Base-by-base conservation (phyloP, 1,140 invertebrate genomes). In the Zaprionus lachaisei region DNA sequence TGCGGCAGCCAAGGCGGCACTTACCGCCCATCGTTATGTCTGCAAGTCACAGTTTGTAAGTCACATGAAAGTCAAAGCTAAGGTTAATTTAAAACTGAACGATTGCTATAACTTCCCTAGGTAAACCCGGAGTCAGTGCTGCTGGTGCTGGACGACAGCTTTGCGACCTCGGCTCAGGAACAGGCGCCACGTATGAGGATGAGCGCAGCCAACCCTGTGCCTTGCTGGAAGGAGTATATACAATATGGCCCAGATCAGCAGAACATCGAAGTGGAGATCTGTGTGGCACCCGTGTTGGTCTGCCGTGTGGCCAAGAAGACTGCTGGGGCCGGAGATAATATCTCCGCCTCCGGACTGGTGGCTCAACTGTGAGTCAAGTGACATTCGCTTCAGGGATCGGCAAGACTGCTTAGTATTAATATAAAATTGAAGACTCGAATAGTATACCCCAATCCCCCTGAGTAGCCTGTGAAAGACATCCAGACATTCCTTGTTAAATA, bases 251-350 rank as follows among this genome's bases (percentile, higher is more conserved):
- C 93, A 17, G 63, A 91, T 17, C 55, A 58, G 11, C 68, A 80
- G 22, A 72, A 78, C 2, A 83, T 94, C 31, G 72, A 94, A 51
- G 94, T 96, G 9, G 94, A 96, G 76, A 95, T 98, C 41, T 98
- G 97, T 92, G 94, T 98, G 1, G 96, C 97, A 1, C 97, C 97
- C 2, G 97, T 97, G 4, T 92, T 98, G 5, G 97, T 98, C 0
- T 98, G 97, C 82, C 97, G 96, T 0, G 94, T 97, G 77, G 96
- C 96, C 2, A 94, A 95, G 54, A 95, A 98, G 82, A 98, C 97
- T 15, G 97, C 96, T 1, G 97, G 97, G 1, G 97, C 97, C 14
- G 97, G 97, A 2, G 97, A 98, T 91, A 98, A 98, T 85, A 97
- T 98, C 68, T 98, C 97, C 1, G 96, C 97, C 37, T 96, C 97